A percentile compares a stretch with the other conserved stretches of the same genome.
Conservation (phyloP, 2,113 vertebrate genomes). For the Rhagologus leucostigma region DNA sequence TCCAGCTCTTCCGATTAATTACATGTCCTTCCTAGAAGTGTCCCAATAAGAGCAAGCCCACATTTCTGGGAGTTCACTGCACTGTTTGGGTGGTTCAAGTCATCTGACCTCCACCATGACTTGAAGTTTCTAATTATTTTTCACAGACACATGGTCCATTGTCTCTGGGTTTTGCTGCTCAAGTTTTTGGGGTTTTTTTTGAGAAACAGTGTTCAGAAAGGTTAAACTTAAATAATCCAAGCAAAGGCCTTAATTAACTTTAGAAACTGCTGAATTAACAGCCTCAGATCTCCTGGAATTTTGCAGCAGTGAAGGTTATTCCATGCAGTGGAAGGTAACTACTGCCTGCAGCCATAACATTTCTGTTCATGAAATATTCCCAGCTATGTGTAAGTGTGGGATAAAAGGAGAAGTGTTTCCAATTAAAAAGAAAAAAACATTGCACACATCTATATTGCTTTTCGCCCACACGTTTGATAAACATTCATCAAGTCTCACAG, state of each 20-base stretch:
- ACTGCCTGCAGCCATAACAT: neutral
- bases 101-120: neutral
- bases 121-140: neutral
- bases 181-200: neutral
- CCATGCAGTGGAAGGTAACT: neutral
- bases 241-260: neutral
- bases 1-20: neutral
- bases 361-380: neutral
- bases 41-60: neutral
- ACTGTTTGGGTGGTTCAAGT: neutral
- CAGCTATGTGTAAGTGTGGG: neutral
- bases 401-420: neutral
- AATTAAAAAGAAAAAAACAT: neutral
- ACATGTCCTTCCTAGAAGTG: neutral
- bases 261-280: slow-evolving; percentile 17
- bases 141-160: neutral
- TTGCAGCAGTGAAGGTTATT: neutral
- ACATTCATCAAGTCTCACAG: neutral
- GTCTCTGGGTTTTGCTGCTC: neutral
- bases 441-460: neutral
- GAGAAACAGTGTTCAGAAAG: neutral
- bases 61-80: neutral
- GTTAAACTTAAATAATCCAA: neutral
- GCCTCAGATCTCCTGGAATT: neutral
- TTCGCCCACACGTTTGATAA: neutral